Conservation (phyloP, 2,888 invertebrate species). For the Hermodice carunculata region DNA sequence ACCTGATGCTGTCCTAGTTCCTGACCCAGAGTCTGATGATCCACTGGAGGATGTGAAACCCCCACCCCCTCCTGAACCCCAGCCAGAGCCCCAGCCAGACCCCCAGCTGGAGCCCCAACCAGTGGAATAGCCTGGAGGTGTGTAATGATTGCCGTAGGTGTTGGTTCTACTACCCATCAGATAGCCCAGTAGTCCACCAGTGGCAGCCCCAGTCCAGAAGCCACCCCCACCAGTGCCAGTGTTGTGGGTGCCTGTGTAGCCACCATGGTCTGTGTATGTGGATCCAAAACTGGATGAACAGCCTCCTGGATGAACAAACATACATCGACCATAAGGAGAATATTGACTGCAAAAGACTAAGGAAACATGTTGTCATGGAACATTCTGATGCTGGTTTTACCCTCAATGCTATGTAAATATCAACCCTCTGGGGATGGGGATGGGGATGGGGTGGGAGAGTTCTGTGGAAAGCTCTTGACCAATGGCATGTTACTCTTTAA, state of each 20-base stretch:
- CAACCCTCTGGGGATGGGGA: too few relatives aligned
- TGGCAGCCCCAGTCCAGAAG: conserved; percentile 45
- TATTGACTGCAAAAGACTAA: too few relatives aligned
- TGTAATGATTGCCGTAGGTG: background rate
- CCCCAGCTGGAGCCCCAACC: background rate
- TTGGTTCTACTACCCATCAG: conserved; percentile 38
- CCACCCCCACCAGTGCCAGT: conserved; percentile 35
- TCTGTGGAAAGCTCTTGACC: too few relatives aligned
- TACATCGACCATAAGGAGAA: too few relatives aligned
- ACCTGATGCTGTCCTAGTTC: conserved; percentile 20
- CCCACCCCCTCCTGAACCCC: conserved; percentile 4
- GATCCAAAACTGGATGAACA: conserved; percentile 2
- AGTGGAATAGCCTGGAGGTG: background rate
- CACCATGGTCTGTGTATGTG: background rate
- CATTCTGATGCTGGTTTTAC: too few relatives aligned
- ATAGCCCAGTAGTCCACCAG: conserved; percentile 44
- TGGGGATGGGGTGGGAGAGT: too few relatives aligned
- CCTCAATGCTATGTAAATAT: too few relatives aligned
- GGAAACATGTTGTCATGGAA: too few relatives aligned
- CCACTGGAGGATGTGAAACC: background rate
- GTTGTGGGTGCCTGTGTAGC: background rate
- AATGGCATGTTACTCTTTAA: too few relatives aligned
- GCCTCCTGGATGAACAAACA: conserved; percentile 5
- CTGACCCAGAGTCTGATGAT: background rate
- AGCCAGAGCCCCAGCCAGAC: conserved; percentile 8